These are phyloP conservation scores for Acrobasis repandana DNA, from an alignment of 2,888 invertebrate genomes.

Conservation along the genomic window DNA sequence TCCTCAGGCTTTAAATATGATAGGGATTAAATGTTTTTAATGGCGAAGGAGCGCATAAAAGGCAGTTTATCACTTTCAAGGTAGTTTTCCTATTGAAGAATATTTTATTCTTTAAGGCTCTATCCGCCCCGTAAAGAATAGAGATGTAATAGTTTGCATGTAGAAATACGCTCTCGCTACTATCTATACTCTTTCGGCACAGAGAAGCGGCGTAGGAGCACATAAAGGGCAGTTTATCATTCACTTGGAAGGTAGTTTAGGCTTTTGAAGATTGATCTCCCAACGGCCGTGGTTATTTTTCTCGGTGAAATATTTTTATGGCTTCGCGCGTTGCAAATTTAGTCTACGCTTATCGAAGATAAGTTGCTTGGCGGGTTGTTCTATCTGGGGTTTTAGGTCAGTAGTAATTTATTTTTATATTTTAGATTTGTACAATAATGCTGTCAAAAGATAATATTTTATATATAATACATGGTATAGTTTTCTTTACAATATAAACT, in stretches of 20 bases:
- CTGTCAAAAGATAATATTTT: too few species aligned
- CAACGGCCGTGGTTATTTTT: slow-evolving; percentile 46
- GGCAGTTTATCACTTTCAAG: too few species aligned
- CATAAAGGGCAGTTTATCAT: slow-evolving; percentile 73
- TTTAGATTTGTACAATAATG: neutral
- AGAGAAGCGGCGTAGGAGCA: slow-evolving; percentile 25
- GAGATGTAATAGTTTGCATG: too few species aligned
- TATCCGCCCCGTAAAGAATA: too few species aligned
- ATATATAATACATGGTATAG: too few species aligned
- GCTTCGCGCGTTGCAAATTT: slow-evolving; percentile 14
- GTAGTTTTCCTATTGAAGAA: too few species aligned
- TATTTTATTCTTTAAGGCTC: too few species aligned
- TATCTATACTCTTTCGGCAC: neutral
- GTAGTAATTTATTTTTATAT: neutral
- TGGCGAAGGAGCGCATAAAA: too few species aligned
- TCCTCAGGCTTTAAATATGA: too few species aligned
- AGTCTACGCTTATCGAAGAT: slow-evolving; percentile 9
- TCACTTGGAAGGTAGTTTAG: slow-evolving; percentile 64
- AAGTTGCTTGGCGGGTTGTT: slow-evolving; percentile 4
- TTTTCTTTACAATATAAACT: too few species aligned
- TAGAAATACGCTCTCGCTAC: neutral
- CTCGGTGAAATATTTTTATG: slow-evolving; percentile 40
- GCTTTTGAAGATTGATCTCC: slow-evolving; percentile 71
- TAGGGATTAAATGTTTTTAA: too few species aligned
- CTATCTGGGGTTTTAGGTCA: neutral